Conservation (phyloP, 92 coral and sea anemone species). For the Zoanthus solanderi region DNA sequence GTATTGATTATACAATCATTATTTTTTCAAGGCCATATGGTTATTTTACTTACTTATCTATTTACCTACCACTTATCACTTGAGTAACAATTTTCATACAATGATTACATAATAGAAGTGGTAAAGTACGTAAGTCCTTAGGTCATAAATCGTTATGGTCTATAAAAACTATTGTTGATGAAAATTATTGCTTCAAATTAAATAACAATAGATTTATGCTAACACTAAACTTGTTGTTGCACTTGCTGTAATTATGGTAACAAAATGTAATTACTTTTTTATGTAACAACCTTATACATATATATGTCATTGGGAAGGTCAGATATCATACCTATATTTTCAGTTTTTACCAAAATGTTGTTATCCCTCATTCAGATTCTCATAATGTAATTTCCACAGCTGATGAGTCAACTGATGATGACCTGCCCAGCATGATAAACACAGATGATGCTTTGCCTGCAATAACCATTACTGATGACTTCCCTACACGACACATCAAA, state of each 20-base stretch:
- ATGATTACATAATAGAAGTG: slow-evolving; percentile 38
- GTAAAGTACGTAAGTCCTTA: slow-evolving; percentile 27
- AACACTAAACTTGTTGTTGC: slow-evolving; percentile 29
- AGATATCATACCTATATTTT: slow-evolving; percentile 27
- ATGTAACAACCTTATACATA: slow-evolving; percentile 22
- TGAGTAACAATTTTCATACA: slow-evolving; percentile 36
- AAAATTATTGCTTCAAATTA: slow-evolving; percentile 32
- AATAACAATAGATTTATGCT: slow-evolving; percentile 28
- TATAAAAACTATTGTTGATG: slow-evolving; percentile 33
- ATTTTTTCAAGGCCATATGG: slow-evolving; percentile 34
- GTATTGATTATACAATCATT: slow-evolving; percentile 16
- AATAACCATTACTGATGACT: slow-evolving; percentile 35
- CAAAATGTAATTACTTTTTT: slow-evolving; percentile 20
- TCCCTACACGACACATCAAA: slow-evolving; percentile 36
- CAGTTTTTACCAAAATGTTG: slow-evolving; percentile 37
- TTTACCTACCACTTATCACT: slow-evolving; percentile 36
- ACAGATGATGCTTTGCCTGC: slow-evolving; percentile 32
- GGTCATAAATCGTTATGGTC: slow-evolving; percentile 24
- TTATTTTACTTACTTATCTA: slow-evolving; percentile 31
- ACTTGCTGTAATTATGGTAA: slow-evolving; percentile 36
- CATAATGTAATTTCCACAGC: slow-evolving; percentile 42
- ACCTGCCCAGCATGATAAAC: slow-evolving; percentile 34
- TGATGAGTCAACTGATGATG: slow-evolving; percentile 35
- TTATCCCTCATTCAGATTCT: slow-evolving; percentile 27
- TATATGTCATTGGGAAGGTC: slow-evolving; percentile 32